Conservation (phyloP, 2,113 vertebrate species). For the Phalacrocorax pelagicus region DNA sequence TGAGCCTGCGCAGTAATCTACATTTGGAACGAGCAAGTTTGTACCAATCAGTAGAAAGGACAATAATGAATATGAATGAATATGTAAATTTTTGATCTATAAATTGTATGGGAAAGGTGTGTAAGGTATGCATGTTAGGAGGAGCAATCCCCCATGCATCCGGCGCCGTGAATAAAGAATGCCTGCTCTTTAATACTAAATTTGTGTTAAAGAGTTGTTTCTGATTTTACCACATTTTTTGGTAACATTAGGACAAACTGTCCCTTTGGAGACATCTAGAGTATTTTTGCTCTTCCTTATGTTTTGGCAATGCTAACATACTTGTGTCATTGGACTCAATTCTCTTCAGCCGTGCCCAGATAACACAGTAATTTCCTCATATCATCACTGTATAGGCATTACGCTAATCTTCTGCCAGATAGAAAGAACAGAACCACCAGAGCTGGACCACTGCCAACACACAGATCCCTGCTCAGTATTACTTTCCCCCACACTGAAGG, state of each 20-base stretch:
- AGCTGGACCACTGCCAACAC: neutral
- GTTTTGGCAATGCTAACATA: neutral
- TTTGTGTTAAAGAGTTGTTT: too few species aligned
- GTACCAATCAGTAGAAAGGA: too few species aligned
- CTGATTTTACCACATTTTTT: too few species aligned
- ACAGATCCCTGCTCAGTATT: neutral
- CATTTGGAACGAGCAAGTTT: too few species aligned
- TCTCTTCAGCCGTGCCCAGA: neutral
- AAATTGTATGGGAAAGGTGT: too few species aligned
- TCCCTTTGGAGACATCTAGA: neutral
- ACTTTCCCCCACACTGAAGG: neutral
- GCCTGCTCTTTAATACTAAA: too few species aligned
- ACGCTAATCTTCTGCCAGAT: neutral
- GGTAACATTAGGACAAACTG: neutral
- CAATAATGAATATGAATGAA: too few species aligned
- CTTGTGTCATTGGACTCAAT: neutral
- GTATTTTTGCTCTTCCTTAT: neutral
- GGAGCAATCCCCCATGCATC: too few species aligned
- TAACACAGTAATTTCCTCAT: neutral
- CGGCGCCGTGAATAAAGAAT: too few species aligned
- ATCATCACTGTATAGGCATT: neutral
- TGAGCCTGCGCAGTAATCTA: too few species aligned
- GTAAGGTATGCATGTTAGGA: too few species aligned
- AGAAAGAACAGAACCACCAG: neutral
- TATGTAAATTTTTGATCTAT: too few species aligned